Evolutionary conservation across 2,888 invertebrate species (phyloP).

Genomic region (Nasonovia ribisnigri): DNA sequence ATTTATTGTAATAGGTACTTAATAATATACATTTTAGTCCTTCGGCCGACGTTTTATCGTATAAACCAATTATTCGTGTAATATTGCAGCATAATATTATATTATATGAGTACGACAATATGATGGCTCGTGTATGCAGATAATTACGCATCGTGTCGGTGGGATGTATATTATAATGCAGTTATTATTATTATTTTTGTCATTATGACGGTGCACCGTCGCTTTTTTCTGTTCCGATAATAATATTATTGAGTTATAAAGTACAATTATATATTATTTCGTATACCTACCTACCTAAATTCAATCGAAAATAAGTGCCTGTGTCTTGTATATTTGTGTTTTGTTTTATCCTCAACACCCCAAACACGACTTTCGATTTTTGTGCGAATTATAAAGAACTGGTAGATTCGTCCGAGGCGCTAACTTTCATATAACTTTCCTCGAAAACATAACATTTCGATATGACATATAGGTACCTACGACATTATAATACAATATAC

Average conservation of each 20-base stretch:
- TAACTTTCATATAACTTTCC: background rate
- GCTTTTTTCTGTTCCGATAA: background rate
- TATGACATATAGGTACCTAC: background rate
- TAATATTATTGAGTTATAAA: background rate
- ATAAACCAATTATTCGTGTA: background rate
- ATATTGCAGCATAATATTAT: background rate
- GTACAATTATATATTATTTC: background rate
- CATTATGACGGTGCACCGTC: background rate
- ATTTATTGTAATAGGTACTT: background rate
- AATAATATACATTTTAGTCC: background rate
- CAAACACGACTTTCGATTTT: background rate
- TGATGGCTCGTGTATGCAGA: background rate
- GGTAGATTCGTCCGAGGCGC: background rate
- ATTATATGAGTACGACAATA: background rate
- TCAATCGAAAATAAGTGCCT: background rate
- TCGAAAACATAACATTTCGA: background rate
- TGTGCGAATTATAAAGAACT: background rate
- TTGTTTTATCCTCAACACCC: background rate
- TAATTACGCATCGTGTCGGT: background rate
- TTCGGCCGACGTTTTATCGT: background rate
- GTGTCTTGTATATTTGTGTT: background rate
- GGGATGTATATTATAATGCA: background rate
- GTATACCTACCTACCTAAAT: background rate
- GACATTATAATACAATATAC: background rate
- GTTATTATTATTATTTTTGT: background rate